Percentiles rank a stretch among this genome's conserved stretches.
phyloP scores from a whole-genome alignment of 2,797 vertebrate genomes.

The Pelochelys cantorii region DNA sequence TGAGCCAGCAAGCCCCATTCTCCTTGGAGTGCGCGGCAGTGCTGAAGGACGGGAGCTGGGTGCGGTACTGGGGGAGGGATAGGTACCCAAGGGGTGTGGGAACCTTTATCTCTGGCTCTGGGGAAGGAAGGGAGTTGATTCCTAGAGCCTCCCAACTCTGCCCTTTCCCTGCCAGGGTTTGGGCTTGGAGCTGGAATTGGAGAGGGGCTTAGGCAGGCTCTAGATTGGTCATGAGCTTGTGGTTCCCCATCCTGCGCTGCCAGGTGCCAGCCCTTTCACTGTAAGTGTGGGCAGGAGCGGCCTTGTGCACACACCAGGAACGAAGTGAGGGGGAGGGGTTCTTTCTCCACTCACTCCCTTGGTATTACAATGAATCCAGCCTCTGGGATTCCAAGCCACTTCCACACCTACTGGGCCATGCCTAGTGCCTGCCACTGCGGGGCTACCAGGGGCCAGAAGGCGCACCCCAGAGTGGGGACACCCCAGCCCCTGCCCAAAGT shows the following conservation, averaged over 20 bases:
- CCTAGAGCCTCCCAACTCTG: neutral
- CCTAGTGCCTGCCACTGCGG: no score
- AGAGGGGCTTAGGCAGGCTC: neutral
- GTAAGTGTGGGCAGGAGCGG: neutral
- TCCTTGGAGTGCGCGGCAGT: neutral
- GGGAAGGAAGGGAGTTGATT: constrained; percentile 52
- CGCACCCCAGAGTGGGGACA: no score
- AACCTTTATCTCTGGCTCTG: neutral
- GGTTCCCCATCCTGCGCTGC: neutral
- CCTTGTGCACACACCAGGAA: no score
- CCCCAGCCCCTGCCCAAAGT: no score
- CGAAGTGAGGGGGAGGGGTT: no score
- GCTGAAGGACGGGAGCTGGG: constrained; percentile 45
- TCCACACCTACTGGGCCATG: no score
- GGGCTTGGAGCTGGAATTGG: neutral
- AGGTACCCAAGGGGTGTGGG: neutral
- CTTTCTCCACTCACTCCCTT: no score
- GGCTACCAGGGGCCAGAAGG: no score
- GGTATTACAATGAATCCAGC: no score
- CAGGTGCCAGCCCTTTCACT: neutral
- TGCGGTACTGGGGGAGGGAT: constrained; percentile 45
- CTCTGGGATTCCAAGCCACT: no score
- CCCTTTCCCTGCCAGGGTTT: neutral
- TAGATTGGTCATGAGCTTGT: no score
- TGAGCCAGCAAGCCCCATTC: constrained; percentile 1